A percentile compares a stretch with the other conserved stretches of the same genome.
phyloP scores from a whole-genome alignment of 2,888 invertebrate genomes.

The Ceriagrion tenellum region DNA sequence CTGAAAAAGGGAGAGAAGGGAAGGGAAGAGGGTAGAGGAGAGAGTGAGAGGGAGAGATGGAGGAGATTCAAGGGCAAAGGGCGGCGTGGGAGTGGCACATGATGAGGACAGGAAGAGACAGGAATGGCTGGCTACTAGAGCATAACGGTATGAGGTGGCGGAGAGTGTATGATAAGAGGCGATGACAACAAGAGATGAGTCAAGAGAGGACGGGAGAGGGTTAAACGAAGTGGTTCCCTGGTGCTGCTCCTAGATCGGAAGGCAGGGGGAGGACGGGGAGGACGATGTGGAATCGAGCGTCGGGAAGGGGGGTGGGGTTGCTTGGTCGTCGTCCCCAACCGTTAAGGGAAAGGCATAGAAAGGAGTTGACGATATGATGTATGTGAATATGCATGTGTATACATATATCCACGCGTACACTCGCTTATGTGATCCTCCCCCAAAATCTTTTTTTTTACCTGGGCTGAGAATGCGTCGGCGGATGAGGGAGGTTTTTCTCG shows the following conservation, averaged over 20 bases:
- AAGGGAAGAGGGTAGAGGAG: too few species aligned
- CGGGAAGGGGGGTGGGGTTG: background rate
- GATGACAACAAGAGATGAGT: background rate
- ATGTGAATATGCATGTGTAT: background rate
- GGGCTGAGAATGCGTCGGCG: background rate
- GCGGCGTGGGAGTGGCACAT: background rate
- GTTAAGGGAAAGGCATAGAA: background rate
- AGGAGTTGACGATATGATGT: background rate
- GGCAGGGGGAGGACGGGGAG: background rate
- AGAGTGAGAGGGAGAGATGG: background rate
- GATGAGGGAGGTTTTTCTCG: background rate
- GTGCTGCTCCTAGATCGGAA: background rate
- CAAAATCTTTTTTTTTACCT: background rate
- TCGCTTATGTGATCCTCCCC: background rate
- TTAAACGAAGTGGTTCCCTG: background rate
- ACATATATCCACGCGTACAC: background rate
- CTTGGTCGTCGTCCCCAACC: background rate
- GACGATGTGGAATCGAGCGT: background rate
- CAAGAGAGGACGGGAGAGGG: background rate
- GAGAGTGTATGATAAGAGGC: constrained; percentile 7
- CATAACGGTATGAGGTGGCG: constrained; percentile 1
- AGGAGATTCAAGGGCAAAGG: background rate
- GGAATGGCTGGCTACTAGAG: background rate
- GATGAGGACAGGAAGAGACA: constrained; percentile 6
- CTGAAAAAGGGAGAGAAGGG: background rate